phyloP scores from a whole-genome alignment of 2,888 invertebrate species.

The Lymantria monacha region DNA sequence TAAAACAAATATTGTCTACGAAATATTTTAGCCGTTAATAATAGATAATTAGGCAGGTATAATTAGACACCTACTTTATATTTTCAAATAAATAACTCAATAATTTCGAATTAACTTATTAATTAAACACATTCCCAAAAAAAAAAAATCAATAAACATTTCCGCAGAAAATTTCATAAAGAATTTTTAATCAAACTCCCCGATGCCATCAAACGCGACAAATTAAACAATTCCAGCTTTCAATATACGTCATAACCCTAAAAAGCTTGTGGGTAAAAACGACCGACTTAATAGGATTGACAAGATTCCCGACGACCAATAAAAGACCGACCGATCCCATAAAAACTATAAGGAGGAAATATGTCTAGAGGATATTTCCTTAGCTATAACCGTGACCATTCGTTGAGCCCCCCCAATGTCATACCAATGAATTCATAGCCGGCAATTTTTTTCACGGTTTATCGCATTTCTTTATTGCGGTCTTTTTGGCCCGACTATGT shows the following conservation, averaged over 20 bases:
- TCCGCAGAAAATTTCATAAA: conserved; percentile 2
- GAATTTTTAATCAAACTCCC: conserved; percentile 45
- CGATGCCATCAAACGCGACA: conserved; percentile 42
- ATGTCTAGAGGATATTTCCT: conserved; percentile 56
- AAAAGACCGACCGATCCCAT: conserved; percentile 73
- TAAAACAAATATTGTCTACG: too few species aligned
- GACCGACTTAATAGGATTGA: conserved; percentile 71
- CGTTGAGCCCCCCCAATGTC: conserved; percentile 72
- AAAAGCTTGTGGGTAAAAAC: conserved; percentile 49
- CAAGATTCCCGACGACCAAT: conserved; percentile 74
- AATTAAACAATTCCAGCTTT: conserved; percentile 59
- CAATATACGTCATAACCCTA: conserved; percentile 54
- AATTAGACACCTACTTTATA: too few species aligned
- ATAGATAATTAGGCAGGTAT: too few species aligned
- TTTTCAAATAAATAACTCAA: too few species aligned
- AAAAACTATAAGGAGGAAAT: conserved; percentile 78
- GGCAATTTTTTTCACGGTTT: conserved; percentile 75
- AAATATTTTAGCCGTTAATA: too few species aligned
- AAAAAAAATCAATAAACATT: not conserved
- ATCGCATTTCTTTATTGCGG: conserved; percentile 80
- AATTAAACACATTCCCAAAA: not conserved
- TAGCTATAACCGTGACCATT: conserved; percentile 71
- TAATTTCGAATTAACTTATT: too few species aligned
- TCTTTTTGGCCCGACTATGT: conserved; percentile 58
- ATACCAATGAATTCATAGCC: conserved; percentile 81